Evolutionary conservation across 2,888 invertebrate species (phyloP), one percentile per base, ranked within the genome.

Genomic region (Miltochrista miniata): DNA sequence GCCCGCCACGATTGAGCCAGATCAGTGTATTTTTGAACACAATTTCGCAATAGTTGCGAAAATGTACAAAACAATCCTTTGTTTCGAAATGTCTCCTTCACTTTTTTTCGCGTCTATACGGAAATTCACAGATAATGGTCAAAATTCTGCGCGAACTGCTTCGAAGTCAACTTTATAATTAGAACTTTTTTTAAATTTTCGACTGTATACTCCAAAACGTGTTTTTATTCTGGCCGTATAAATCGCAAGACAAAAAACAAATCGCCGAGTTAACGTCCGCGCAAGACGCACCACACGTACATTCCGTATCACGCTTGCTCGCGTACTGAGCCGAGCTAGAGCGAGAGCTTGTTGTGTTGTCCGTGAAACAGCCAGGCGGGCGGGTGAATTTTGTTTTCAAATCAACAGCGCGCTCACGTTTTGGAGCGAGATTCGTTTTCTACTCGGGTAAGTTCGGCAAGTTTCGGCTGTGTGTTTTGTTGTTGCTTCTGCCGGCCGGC

Each of bases 21-120:
- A 78, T 80, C 67, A 78, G 70, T 81, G 79, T 84, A 81, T 84
- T 87, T 89, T 90, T 91, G 91, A 91, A 87, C 88, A 90, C 91
- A 91, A 90, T 89, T 91, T 91, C 91, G 91, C 91, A 87, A 78
- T 74, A 70, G 74, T 75, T 83, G 90, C 91, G 91, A 91, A 91
- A 91, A 90, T 88, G 91, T 90, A 90, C 91, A 91, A 92, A 91
- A 92, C 89, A 85, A 90, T 92, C 86, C 85, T 89, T 88, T 91
- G 85, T 89, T 89, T 90, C 88, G 88, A 87, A 88, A 81, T 79
- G 79, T 88, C 80, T 82, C 79, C 77, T 79, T 81, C 85, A 82
- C 84, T 84, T 81, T 31, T 81, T 69, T 83, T 85, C 79, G 87
- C 91, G 91, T 90, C 90, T 92, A 90, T 88, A 92, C 90, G 90